Base-by-base conservation (phyloP, 2,888 invertebrate genomes). In the Vesta saturnalis region DNA sequence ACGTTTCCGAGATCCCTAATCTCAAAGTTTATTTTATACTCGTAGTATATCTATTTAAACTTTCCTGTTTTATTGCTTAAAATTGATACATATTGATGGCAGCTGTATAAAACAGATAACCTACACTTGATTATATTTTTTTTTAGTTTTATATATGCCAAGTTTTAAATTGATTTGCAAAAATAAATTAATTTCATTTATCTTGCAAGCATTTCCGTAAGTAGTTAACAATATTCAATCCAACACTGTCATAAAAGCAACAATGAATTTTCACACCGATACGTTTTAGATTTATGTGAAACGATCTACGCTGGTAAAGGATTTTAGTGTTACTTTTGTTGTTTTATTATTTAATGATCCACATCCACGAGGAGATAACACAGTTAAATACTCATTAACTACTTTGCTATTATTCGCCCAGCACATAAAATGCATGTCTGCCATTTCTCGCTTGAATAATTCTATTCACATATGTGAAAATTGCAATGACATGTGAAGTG, bases 271-370 rank as follows among this genome's bases (percentile, higher is more conserved):
- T 39, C 39, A 39, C 39, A 39, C 39, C 39, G n/a, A 39, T 39
- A 39, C 39, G 8, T 39, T 39, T 39, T 39, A 39, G 39, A 39
- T 39, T 39, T 39, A 39, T 39, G n/a, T 10, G 39, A 39, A 39
- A n/a, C 39, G 39, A 39, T 39, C 39, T n/a, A 12, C 12, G 39
- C 39, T 10, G 3, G n/a, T 39, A 39, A n/a, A n/a, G n/a, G 39
- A 39, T 39, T 39, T 39, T 39, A 39, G 39, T 39, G 39, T 39
- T 39, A 39, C 39, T 39, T 39, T 39, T 39, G 39, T 39, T 39
- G 39, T n/a, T 39, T 39, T 39, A 39, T 39, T 39, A 39, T 39
- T 39, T 39, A 39, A 39, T 39, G 39, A 39, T 39, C 39, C 39
- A 39, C 39, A 39, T 39, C 39, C 39, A 39, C n/a, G 39, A 39